phyloP scores from a whole-genome alignment of 2,888 invertebrate genomes.

The Hydrotaea cyrtoneurina region DNA sequence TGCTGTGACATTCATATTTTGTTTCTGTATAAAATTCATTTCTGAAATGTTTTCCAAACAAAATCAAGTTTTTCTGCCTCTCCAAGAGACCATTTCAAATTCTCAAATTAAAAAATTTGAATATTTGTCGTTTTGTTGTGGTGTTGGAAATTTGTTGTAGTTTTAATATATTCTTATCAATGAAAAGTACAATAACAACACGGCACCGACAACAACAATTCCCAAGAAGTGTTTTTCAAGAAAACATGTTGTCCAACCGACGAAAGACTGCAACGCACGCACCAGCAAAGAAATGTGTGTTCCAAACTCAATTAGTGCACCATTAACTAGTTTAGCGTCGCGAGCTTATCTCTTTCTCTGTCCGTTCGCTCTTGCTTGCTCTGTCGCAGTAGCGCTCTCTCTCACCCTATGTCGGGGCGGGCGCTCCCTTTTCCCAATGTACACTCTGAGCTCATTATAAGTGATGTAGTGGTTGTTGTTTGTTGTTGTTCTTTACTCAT shows the following conservation, averaged over 20 bases:
- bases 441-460: background rate
- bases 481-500: slow-evolving; percentile 30
- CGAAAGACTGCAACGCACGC: background rate
- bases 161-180: background rate
- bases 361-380: background rate
- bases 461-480: slow-evolving; percentile 15
- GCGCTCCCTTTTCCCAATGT: background rate
- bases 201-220: background rate
- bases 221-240: slow-evolving; percentile 11
- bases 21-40: too few species aligned
- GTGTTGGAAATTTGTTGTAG: background rate
- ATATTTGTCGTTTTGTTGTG: background rate
- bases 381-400: background rate
- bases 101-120: slow-evolving; percentile 21
- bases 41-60: slow-evolving; percentile 1
- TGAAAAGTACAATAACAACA: background rate
- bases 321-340: slow-evolving; percentile 57
- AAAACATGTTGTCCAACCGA: background rate
- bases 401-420: slow-evolving; percentile 33
- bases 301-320: slow-evolving; percentile 56
- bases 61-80: slow-evolving; percentile 51
- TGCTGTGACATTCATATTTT: too few species aligned
- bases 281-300: slow-evolving; percentile 11
- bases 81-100: slow-evolving; percentile 15
- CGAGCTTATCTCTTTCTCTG: background rate